Base-by-base conservation (phyloP, 2,797 vertebrate genomes). In the Pantherophis vulpinus region DNA sequence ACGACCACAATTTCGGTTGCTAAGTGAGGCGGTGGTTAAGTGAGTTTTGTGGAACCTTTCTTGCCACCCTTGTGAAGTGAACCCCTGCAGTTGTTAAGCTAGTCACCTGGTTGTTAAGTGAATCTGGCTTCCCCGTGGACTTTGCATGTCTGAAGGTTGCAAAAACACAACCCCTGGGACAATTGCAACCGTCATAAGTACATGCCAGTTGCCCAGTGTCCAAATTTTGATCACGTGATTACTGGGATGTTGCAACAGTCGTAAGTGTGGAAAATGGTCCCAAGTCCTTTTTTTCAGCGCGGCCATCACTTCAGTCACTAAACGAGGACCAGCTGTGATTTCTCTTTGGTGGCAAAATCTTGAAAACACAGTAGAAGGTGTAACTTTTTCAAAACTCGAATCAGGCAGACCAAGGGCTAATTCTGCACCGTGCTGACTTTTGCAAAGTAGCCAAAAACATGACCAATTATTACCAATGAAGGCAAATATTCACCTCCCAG, bases 31-130 rank as follows among this genome's bases (percentile, higher is more conserved):
- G 10, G 60, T 11, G 9, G 27, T n/a, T 66, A 29, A n/a, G 4
- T 11, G 27, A 66, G 29, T n/a, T 14, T n/a, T 2, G 29, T 4
- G 0, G 29, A 5, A 5, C 5, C 12, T n/a, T 66, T 2, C 29
- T n/a, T 13, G 63, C 12, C 12, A n/a, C 63, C 4, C 0, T 66
- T 13, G 12, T 2, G 4, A 66, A 66, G 4, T 0, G 29, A n/a
- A 66, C 29, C 61, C 29, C 61, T 13, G 61, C 27, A 66, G 60
- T 61, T 29, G 1, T 27, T 61, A 61, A 61, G 8, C 2, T 5
- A 5, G 27, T 63, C 25, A 27, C 4, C 4, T 1, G 25, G 61
- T 29, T 29, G 4, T 63, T 63, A 63, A 63, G 27, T 13, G 61
- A 29, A 29, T 63, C 25, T 1, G 9, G 25, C 60, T 61, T 61